Evolutionary conservation across 2,113 vertebrate genomes (phyloP).

Genomic region (Prunella himalayana): DNA sequence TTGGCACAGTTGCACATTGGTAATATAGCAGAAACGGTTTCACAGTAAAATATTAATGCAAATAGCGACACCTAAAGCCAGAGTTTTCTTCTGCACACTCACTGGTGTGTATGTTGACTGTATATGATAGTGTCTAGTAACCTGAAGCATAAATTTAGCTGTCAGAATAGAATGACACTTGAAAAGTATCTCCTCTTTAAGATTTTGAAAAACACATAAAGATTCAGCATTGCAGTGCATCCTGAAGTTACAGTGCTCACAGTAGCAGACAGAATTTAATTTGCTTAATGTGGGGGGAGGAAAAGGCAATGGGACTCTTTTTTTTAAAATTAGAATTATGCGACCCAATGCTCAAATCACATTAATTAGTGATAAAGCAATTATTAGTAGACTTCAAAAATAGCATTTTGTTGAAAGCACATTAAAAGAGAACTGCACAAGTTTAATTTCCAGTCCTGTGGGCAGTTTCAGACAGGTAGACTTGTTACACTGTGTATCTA

Average conservation of each 20-base stretch:
- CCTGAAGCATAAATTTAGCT: neutral
- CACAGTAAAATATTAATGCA: neutral
- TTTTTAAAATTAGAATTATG: neutral
- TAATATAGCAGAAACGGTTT: neutral
- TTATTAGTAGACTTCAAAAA: neutral
- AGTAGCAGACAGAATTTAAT: neutral
- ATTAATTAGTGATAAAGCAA: neutral
- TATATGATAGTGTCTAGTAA: too few species aligned
- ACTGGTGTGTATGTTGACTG: rapidly evolving
- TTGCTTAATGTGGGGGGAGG: rapidly evolving
- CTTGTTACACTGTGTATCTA: neutral
- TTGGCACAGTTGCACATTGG: neutral
- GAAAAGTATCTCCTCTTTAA: neutral
- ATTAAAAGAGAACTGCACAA: neutral
- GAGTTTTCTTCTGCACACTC: neutral
- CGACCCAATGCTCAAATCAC: neutral
- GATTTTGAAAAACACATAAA: neutral
- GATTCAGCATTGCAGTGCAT: neutral
- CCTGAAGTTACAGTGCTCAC: neutral
- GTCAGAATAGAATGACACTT: neutral
- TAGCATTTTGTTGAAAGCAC: neutral
- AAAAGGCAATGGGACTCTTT: neutral
- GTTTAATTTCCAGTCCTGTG: neutral
- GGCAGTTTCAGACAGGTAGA: neutral
- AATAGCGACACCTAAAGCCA: neutral